Evolutionary conservation across 2,113 vertebrate species (phyloP), one percentile per base, ranked within the genome.

Genomic region (Mixornis gularis): DNA sequence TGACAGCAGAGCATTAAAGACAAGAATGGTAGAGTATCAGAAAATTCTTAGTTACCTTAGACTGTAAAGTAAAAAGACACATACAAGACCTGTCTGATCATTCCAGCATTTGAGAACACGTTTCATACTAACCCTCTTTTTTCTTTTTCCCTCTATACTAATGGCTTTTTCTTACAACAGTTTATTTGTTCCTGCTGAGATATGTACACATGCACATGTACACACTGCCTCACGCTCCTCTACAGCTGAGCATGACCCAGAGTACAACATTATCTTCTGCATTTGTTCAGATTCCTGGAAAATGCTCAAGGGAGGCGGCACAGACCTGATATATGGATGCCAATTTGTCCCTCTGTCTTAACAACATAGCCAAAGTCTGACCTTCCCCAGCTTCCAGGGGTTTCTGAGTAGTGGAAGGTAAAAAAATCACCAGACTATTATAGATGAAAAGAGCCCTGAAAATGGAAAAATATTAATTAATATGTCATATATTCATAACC

Each of bases 291-390:
- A 72, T 92, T 85, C 82, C 56, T 80, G 71, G 55, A 83, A 77
- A 94, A 91, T 63, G 56, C 63, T 90, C 82, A 63, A 81, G 89
- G 82, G 82, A 91, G 51, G 18, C 68, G 73, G 73, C 0, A 2
- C 34, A 56, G 44, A 58, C 56, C 62, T 85, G 70, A 76, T 69
- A 70, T 27, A 85, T 27, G 26, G 89, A 92, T 87, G 59, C 15
- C 70, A 93, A 59, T 93, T 95, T 93, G 70, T 73, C 70, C 92
- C 44, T 85, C 43, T 66, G 56, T 84, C 81, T 92, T 96, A 92
- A 87, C 40, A 83, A 68, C 24, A 10, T 43, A 91, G 70, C 78
- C 84, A 59, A 89, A 59, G 63, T 82, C 81, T 82, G 87, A 93
- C 92, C 78, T 91, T 76, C 91, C 40, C 34, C 66, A 87, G 51